phyloP scores from a whole-genome alignment of 1,140 invertebrate genomes.

The Maniola jurtina region DNA sequence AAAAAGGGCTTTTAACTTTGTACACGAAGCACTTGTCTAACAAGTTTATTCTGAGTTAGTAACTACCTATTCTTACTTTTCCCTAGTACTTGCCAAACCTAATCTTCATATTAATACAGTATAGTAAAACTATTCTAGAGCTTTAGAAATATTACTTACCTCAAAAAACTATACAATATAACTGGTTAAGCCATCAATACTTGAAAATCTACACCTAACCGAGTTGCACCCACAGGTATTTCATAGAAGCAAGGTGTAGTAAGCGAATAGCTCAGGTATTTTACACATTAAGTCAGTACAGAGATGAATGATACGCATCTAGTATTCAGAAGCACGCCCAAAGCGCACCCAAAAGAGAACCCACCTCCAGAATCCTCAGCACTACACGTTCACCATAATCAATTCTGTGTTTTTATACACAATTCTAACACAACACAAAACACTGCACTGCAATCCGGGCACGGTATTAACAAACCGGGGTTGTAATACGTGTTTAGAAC shows the following conservation, averaged over 20 bases:
- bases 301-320: constrained; percentile 14
- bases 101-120: too few species aligned
- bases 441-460: constrained; percentile 73
- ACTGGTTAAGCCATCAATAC: too few species aligned
- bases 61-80: too few species aligned
- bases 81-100: too few species aligned
- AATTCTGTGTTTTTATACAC: constrained; percentile 43
- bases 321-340: constrained; percentile 21
- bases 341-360: constrained; percentile 27
- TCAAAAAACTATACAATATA: too few species aligned
- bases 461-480: constrained; percentile 22
- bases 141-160: too few species aligned
- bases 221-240: too few species aligned
- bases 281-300: constrained; percentile 1
- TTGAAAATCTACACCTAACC: too few species aligned
- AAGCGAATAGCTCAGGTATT: background rate
- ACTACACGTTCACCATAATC: constrained; percentile 59
- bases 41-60: too few species aligned
- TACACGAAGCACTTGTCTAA: too few species aligned
- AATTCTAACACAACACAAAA: constrained; percentile 33
- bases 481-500: background rate
- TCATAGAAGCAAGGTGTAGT: background rate
- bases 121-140: too few species aligned
- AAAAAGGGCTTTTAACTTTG: too few species aligned
- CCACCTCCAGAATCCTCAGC: constrained; percentile 67